Base-by-base conservation (phyloP, 2,888 invertebrate species). In the Ophion slaviceki region DNA sequence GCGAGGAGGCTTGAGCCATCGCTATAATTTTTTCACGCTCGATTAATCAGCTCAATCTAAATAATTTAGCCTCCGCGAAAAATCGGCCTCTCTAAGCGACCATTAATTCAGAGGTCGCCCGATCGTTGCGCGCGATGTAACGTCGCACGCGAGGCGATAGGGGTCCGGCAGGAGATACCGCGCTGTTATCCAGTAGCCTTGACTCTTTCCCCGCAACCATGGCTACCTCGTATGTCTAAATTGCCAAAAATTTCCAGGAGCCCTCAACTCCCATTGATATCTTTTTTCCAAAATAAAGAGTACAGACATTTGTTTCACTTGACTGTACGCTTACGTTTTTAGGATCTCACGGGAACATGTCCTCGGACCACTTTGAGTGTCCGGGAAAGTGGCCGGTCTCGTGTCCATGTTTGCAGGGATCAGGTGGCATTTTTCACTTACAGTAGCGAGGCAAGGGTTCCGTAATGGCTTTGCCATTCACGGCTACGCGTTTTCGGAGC, bases 31-130 rank as follows among this genome's bases (percentile, higher is more conserved):
- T 53, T 80, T 68, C 40, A 77, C 61, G 71, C 74, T 85, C 68
- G 78, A 82, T 82, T 70, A 62, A 71, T 61, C 53, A 70, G 70
- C 36, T 77, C 72, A 61, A 74, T 62, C 67, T n/a, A 61, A 40
- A 72, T 64, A 80, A 64, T 72, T 61, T 64, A 40, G 45, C 66
- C 64, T 53, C 72, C 66, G 47, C 17, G 24, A 71, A 59, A 64
- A n/a, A 2, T 76, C 24, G 53, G 20, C 28, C 40, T 61, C 4
- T 53, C 53, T 3, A 14, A 53, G 14, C 17, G 53, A 53, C 53
- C 53, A 14, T 53, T 53, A 53, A 17, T 53, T 17, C 53, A 14
- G 53, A 17, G 53, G 53, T 14, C 53, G 53, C 17, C 17, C 53
- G 14, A 53, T 53, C 53, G 14, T 53, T 53, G 53, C 53, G 53